Conservation (phyloP, 2,113 vertebrate genomes). For the Geothlypis trichas region DNA sequence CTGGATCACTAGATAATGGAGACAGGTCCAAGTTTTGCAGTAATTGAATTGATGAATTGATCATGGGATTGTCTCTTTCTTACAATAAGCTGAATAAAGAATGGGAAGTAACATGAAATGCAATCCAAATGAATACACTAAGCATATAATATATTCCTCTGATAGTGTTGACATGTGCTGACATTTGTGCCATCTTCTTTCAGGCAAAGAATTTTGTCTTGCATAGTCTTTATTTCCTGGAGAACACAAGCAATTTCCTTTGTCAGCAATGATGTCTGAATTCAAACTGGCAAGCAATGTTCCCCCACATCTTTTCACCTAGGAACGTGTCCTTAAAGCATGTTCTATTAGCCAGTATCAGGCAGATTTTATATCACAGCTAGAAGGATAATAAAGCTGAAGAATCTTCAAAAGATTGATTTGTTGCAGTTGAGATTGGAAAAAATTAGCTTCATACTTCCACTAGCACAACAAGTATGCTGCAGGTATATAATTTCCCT, state of each 20-base stretch:
- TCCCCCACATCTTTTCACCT: not conserved
- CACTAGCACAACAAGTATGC: not conserved
- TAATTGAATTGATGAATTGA: not conserved
- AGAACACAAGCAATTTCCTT: not conserved
- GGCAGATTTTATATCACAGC: not conserved
- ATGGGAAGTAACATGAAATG: not conserved
- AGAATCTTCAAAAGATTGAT: not conserved
- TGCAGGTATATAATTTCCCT: not conserved
- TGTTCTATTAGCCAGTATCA: not conserved
- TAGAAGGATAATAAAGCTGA: not conserved
- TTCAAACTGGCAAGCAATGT: not conserved
- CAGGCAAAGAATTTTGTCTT: not conserved
- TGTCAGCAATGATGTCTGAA: not conserved
- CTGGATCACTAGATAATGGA: not conserved
- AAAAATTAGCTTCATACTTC: not conserved
- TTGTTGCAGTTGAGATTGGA: not conserved
- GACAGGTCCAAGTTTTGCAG: not conserved
- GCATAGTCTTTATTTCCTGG: not conserved
- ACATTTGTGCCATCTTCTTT: not conserved
- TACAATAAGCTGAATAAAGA: not conserved
- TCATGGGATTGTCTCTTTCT: not conserved
- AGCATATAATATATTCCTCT: not conserved
- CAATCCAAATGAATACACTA: not conserved
- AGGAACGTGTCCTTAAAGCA: not conserved
- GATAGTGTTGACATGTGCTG: not conserved